These are phyloP conservation scores for Platerodrilus igneus DNA, from an alignment of 2,888 invertebrate species.

Conservation along the genomic window DNA sequence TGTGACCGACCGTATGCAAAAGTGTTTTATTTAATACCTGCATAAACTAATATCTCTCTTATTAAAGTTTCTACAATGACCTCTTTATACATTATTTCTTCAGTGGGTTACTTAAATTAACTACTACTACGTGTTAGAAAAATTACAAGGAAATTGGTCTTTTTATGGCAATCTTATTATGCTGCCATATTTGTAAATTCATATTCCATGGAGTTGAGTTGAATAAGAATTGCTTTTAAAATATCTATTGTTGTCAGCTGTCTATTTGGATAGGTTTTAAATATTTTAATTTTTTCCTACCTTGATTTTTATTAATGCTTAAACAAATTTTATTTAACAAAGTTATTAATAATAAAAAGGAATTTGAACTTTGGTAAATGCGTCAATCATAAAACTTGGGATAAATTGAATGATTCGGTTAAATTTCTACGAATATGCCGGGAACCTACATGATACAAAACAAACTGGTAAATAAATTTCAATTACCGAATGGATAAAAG, in stretches of 20 bases:
- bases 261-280: not conserved
- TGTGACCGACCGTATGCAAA: slow-evolving; percentile 32
- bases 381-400: slow-evolving; percentile 10
- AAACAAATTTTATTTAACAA: too few relatives aligned
- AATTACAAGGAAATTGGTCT: slow-evolving; percentile 7
- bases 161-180: slow-evolving; percentile 11
- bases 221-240: slow-evolving; percentile 14
- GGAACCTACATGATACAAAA: too few relatives aligned
- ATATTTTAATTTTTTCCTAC: slow-evolving; percentile 8
- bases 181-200: slow-evolving; percentile 15
- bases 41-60: slow-evolving; percentile 19
- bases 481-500: too few relatives aligned
- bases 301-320: too few relatives aligned
- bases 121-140: slow-evolving; percentile 7
- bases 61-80: slow-evolving; percentile 24
- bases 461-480: too few relatives aligned
- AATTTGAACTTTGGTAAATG: slow-evolving; percentile 13
- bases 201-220: slow-evolving; percentile 11
- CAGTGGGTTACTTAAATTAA: slow-evolving; percentile 1
- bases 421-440: too few relatives aligned
- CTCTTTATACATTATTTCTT: slow-evolving; percentile 18
- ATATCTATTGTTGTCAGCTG: slow-evolving; percentile 7
- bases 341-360: not conserved
- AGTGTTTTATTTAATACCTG: slow-evolving; percentile 28
- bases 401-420: too few relatives aligned